These are phyloP conservation scores for Aurelia aurita complex sp. Pacific DNA, from an alignment of 30 jellyfish, hydroid and myxozoan genomes.

Conservation along the genomic window DNA sequence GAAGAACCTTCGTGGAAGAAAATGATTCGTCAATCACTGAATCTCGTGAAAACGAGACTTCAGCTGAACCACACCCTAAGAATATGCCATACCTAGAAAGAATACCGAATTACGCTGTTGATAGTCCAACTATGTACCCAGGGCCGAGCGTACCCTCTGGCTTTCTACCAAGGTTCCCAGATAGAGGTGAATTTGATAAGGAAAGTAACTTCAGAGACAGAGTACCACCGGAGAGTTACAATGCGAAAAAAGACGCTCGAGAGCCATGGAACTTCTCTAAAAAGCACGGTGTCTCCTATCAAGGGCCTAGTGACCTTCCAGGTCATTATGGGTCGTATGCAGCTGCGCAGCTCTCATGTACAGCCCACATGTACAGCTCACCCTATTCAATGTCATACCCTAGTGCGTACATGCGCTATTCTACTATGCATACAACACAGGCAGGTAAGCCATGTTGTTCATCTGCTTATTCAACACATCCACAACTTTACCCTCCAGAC, in stretches of 20 bases:
- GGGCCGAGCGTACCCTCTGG: slow-evolving; percentile 16
- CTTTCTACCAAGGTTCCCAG: slow-evolving; percentile 28
- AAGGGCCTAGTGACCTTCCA: slow-evolving; percentile 25
- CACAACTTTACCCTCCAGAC: slow-evolving; percentile 48
- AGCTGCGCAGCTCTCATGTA: slow-evolving; percentile 12
- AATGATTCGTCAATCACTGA: too few species aligned
- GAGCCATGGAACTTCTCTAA: slow-evolving; percentile 33
- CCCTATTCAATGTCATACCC: slow-evolving; percentile 44
- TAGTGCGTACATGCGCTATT: slow-evolving; percentile 36
- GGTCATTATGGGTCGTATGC: slow-evolving; percentile 37
- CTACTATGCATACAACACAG: slow-evolving; percentile 43
- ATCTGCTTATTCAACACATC: slow-evolving; percentile 43
- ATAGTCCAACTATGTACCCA: slow-evolving; percentile 26
- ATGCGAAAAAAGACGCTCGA: slow-evolving; percentile 10
- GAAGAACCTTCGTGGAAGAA: too few species aligned
- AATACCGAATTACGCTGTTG: slow-evolving; percentile 29
- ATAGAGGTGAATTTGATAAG: slow-evolving; percentile 20
- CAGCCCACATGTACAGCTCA: slow-evolving; percentile 48
- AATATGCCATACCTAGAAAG: slow-evolving; percentile 63
- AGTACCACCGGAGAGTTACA: background rate
- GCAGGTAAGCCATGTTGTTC: slow-evolving; percentile 48
- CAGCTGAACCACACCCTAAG: background rate
- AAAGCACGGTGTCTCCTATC: slow-evolving; percentile 12
- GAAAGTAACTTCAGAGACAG: slow-evolving; percentile 21
- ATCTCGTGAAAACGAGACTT: slow-evolving; percentile 29